A percentile compares a stretch with the other conserved stretches of the same genome.
Evolutionary conservation across 2,888 invertebrate species (phyloP).

Genomic region (Ypsolopha sequella): DNA sequence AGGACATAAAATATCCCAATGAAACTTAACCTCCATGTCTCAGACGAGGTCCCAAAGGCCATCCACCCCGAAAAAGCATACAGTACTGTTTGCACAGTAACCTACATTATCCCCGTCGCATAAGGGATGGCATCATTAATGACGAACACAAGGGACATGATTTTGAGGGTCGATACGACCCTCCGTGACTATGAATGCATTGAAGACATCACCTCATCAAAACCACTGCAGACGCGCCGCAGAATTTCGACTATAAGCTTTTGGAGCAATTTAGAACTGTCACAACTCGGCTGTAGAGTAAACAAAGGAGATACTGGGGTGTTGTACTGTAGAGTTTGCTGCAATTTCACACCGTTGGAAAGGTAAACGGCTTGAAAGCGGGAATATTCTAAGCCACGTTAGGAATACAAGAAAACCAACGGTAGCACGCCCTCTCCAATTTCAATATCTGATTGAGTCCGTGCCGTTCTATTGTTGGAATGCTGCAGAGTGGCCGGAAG

Average conservation of each 20-base stretch:
- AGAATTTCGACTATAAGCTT: conserved; percentile 30
- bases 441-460: conserved; percentile 57
- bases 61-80: conserved; percentile 35
- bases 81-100: conserved; percentile 62
- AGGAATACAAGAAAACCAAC: conserved; percentile 21
- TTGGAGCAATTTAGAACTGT: conserved; percentile 29
- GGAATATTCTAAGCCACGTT: conserved; percentile 17
- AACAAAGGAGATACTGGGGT: neutral
- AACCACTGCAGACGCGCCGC: conserved; percentile 8
- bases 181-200: conserved; percentile 64
- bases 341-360: neutral
- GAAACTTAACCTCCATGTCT: neutral
- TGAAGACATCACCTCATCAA: conserved; percentile 31
- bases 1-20: neutral
- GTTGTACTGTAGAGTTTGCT: neutral
- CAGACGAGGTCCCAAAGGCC: conserved; percentile 24
- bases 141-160: conserved; percentile 50
- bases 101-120: conserved; percentile 55
- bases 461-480: conserved; percentile 47
- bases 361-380: neutral
- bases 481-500: conserved; percentile 48
- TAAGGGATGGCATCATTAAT: conserved; percentile 66
- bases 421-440: conserved; percentile 42
- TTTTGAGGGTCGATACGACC: conserved; percentile 42
- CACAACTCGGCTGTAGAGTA: conserved; percentile 11